Evolutionary conservation across 2,888 invertebrate genomes (phyloP).

Genomic region (Hydropsyche betteni): DNA sequence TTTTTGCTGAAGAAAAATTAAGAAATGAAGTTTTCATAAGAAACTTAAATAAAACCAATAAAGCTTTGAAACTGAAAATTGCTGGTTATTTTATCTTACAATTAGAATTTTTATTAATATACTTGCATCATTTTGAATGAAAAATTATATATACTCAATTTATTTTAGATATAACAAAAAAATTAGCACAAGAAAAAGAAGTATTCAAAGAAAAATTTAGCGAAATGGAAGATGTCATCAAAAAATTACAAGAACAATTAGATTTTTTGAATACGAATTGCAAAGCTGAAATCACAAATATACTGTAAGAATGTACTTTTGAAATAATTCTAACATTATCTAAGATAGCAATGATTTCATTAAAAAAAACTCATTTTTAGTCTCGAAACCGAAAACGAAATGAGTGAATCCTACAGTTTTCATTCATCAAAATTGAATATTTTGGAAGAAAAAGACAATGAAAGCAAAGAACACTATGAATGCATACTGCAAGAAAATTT

Average conservation of each 20-base stretch:
- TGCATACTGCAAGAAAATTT: constrained; percentile 62
- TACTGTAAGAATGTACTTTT: constrained; percentile 46
- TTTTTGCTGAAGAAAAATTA: constrained; percentile 64
- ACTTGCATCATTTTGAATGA: background rate
- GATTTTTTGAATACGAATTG: constrained; percentile 53
- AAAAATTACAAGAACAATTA: constrained; percentile 55
- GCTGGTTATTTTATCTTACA: constrained; percentile 55
- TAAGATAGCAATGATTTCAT: background rate
- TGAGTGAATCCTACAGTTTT: constrained; percentile 64
- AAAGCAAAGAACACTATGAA: constrained; percentile 60
- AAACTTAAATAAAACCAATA: constrained; percentile 61
- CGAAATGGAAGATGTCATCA: constrained; percentile 56
- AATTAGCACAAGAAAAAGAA: constrained; percentile 57
- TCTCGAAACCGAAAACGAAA: constrained; percentile 64
- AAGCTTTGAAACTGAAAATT: constrained; percentile 58
- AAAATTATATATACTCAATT: background rate
- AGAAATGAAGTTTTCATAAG: constrained; percentile 59
- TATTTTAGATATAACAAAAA: constrained; percentile 54
- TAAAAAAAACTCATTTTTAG: constrained; percentile 53
- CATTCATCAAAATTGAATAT: constrained; percentile 63
- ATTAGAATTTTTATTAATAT: background rate
- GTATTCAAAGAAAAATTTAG: constrained; percentile 56
- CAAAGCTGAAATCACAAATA: constrained; percentile 52
- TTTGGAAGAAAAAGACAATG: constrained; percentile 64
- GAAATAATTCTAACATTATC: background rate